Conservation (phyloP, 2,797 vertebrate species). For the Diceros bicornis region DNA sequence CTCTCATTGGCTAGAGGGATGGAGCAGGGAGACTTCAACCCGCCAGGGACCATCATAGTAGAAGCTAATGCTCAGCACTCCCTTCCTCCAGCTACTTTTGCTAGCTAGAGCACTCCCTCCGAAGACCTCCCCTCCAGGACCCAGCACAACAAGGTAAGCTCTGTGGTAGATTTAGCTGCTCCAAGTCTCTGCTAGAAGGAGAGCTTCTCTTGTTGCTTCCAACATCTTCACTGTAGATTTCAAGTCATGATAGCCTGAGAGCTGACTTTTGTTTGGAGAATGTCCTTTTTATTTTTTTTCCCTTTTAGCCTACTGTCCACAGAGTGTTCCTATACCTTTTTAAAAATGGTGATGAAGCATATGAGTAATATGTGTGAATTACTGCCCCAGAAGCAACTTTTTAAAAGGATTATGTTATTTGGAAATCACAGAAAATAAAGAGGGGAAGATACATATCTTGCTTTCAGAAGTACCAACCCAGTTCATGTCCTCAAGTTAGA, state of each 20-base stretch:
- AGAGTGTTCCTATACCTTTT: not conserved
- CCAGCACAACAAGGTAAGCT: too few relatives aligned
- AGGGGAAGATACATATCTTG: not conserved
- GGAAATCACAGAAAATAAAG: not conserved
- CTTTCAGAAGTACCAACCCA: not conserved
- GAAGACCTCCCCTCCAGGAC: rapidly evolving
- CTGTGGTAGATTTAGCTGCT: not conserved
- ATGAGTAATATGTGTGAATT: not conserved
- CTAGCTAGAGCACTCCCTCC: too few relatives aligned
- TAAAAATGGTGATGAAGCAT: not conserved
- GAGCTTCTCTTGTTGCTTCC: not conserved
- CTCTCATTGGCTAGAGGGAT: not conserved
- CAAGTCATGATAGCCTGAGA: not conserved
- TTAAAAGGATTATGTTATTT: too few relatives aligned
- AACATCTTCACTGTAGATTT: not conserved
- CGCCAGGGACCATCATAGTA: rapidly evolving
- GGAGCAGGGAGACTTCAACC: too few relatives aligned
- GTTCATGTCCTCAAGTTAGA: not conserved
- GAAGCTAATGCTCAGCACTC: not conserved
- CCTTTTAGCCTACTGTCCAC: not conserved
- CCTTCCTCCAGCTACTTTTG: not conserved
- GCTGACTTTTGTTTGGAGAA: not conserved
- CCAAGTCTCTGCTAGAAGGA: not conserved
- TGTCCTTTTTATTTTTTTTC: rapidly evolving
- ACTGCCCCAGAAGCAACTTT: not conserved